Evolutionary conservation across 2,113 vertebrate genomes (phyloP), one percentile per base, ranked within the genome.

Genomic region (Potamarius usumacintae): DNA sequence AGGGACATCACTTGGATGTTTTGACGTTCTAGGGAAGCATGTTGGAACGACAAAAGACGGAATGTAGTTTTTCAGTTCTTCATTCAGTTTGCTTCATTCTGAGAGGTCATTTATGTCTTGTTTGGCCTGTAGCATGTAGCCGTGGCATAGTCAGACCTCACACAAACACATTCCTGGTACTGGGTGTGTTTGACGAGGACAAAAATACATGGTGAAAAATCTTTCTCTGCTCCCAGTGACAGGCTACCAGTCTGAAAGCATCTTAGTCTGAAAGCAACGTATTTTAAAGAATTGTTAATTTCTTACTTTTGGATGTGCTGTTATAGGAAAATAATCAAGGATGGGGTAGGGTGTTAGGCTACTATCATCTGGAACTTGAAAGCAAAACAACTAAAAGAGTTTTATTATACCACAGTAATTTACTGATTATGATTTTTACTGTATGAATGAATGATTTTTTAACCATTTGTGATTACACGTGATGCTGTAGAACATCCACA

Each of bases 161-260:
- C 57, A 82, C 79, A 82, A 82, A 62, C 58, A 62, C 79, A 82
- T 82, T 82, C 79, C 79, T 82, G 79, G 57, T 82, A 82, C 79
- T 42, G 79, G 79, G 79, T 82, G 79, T 82, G 79, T 82, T 82
- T 82, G 34, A 82, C 18, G 57, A 62, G 30, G 30, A 62, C 57
- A 82, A 82, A 82, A 82, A 82, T 81, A 81, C 78, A 81, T 60
- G 27, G 27, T 34, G 50, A 81, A 60, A 82, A 82, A 62, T 82
- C 30, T 82, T 82, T 48, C 11, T 30, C 25, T 55, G 25, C 52
- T 55, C 25, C 7, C 17, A 30, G 57, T 18, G 48, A 57, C 57
- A 30, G 15, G 25, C 11, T 78, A n/a, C 22, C 50, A 53, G 20
- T 78, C 53, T 76, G 42, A 42, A 42, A 42, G 42, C 42, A 50